Evolutionary conservation across 2,113 vertebrate species (phyloP).

Genomic region (Vimba vimba): DNA sequence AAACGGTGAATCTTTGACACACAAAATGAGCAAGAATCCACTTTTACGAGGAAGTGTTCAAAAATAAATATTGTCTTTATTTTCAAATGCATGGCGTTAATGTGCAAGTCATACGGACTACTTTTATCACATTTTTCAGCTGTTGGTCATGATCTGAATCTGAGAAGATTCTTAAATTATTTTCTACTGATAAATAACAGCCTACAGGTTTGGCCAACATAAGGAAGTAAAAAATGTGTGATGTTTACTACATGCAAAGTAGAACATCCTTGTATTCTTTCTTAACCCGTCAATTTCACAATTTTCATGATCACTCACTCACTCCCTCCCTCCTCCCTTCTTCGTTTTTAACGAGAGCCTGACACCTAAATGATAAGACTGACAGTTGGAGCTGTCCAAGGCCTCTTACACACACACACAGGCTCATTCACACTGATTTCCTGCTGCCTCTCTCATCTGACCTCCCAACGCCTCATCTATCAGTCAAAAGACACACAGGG

Average conservation of each 20-base stretch:
- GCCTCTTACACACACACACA: constrained; percentile 23
- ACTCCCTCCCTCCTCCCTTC: constrained; percentile 27
- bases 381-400: constrained; percentile 51
- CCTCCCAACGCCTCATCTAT: constrained; percentile 13
- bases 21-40: background rate
- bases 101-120: background rate
- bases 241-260: background rate
- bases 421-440: constrained; percentile 57
- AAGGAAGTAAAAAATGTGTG: background rate
- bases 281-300: background rate
- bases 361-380: constrained; percentile 61
- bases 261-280: background rate
- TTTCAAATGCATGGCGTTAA: background rate
- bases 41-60: background rate
- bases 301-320: background rate
- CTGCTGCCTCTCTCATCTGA: constrained; percentile 18
- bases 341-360: constrained; percentile 45
- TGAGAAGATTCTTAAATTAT: background rate
- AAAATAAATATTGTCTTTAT: background rate
- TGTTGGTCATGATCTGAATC: background rate
- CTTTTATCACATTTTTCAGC: background rate
- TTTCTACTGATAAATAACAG: background rate
- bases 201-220: background rate
- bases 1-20: background rate
- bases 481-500: constrained; percentile 41